Percentiles rank a stretch among this genome's conserved stretches.
Evolutionary conservation across 2,888 invertebrate genomes (phyloP).

Genomic region (Epinotia ramella): DNA sequence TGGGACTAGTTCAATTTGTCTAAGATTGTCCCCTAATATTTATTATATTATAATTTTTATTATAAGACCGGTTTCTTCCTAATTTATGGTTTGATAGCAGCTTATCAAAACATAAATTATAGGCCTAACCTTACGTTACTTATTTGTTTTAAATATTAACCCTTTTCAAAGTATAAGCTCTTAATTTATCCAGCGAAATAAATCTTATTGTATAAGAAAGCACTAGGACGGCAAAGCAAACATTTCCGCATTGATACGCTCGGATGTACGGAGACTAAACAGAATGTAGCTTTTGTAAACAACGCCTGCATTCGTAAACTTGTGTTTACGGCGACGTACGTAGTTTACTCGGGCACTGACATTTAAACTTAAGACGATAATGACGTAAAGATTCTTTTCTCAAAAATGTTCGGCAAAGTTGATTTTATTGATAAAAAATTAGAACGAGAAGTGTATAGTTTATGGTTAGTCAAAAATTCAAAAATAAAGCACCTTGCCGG

Average conservation of each 20-base stretch:
- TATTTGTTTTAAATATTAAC: not conserved
- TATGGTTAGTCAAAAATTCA: no score
- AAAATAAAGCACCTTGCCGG: no score
- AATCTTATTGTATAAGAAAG: conserved; percentile 21
- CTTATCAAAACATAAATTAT: no score
- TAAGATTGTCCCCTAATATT: no score
- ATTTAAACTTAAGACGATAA: conserved; percentile 9
- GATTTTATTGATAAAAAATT: no score
- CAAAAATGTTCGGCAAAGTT: no score
- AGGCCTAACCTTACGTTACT: no score
- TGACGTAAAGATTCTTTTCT: not conserved
- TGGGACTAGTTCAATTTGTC: no score
- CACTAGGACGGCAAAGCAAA: conserved; percentile 12
- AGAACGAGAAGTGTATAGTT: no score
- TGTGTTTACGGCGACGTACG: conserved; percentile 18
- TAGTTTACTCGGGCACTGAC: conserved; percentile 17
- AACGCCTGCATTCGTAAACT: conserved; percentile 22
- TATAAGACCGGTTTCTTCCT: no score
- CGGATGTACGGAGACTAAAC: conserved; percentile 42
- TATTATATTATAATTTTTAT: no score
- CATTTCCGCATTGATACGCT: conserved; percentile 39
- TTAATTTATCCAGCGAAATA: not conserved
- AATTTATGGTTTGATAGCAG: no score
- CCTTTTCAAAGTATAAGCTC: not conserved
- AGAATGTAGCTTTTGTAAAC: conserved; percentile 39